Conservation (phyloP, 2,113 vertebrate genomes). For the Alethe diademata region DNA sequence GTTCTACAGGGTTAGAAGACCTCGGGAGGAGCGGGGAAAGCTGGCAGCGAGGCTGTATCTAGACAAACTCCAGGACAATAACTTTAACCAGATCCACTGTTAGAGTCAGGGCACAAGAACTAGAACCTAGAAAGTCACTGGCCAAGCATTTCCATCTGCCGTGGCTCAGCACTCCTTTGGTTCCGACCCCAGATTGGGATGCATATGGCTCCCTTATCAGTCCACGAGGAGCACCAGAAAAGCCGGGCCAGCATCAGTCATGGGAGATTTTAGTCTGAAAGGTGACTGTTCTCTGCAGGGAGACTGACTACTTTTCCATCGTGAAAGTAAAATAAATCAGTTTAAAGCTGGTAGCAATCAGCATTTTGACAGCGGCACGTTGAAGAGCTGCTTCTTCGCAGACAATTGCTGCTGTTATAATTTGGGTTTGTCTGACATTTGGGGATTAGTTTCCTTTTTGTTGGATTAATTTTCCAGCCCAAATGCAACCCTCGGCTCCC, state of each 20-base stretch:
- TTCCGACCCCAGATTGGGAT: accelerated
- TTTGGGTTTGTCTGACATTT: neutral
- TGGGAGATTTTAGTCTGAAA: neutral
- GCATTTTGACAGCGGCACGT: neutral
- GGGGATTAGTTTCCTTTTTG: neutral
- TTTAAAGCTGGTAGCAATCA: neutral
- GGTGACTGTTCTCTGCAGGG: neutral
- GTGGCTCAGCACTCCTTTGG: neutral
- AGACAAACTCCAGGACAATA: neutral
- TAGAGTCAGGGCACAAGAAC: neutral
- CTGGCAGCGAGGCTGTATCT: accelerated
- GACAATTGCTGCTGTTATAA: neutral
- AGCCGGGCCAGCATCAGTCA: neutral
- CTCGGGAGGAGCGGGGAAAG: neutral
- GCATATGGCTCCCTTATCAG: accelerated
- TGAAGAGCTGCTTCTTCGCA: neutral
- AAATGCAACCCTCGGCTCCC: neutral
- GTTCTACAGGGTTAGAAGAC: neutral
- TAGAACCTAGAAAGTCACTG: neutral
- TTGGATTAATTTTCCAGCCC: neutral
- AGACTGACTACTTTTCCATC: accelerated
- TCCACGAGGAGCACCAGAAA: neutral
- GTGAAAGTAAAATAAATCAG: neutral
- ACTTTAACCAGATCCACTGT: neutral
- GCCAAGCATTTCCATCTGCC: neutral